These are phyloP conservation scores for Coreoperca whiteheadi DNA, from an alignment of 2,113 vertebrate genomes.

Conservation along the genomic window DNA sequence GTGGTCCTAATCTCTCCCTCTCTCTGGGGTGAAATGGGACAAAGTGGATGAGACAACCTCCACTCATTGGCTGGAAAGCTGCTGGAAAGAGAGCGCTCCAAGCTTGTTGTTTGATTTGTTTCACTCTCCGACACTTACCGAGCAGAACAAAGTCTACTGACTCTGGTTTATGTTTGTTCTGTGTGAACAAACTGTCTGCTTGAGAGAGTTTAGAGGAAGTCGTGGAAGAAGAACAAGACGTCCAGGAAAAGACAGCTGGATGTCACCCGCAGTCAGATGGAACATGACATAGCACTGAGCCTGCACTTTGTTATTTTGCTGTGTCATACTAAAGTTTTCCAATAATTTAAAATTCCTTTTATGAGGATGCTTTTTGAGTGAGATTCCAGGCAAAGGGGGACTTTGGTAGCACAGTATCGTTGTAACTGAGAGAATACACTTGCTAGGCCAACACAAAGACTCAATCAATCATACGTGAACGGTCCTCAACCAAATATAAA, in stretches of 20 bases:
- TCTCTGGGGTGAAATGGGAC: slow-evolving; percentile 55
- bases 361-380: neutral
- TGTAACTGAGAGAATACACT: neutral
- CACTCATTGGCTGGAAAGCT: slow-evolving; percentile 36
- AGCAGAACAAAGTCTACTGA: slow-evolving; percentile 14
- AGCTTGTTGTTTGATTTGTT: slow-evolving; percentile 11
- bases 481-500: neutral
- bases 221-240: neutral
- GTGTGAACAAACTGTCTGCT: slow-evolving; percentile 24
- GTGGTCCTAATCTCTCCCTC: slow-evolving; percentile 72
- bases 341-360: neutral
- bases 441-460: neutral
- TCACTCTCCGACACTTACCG: slow-evolving; percentile 11
- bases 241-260: slow-evolving; percentile 1
- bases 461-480: neutral
- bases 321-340: neutral
- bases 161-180: slow-evolving; percentile 26
- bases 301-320: slow-evolving; percentile 14
- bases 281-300: neutral
- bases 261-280: slow-evolving; percentile 15
- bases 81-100: slow-evolving; percentile 11
- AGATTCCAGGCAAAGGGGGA: neutral
- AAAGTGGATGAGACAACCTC: slow-evolving; percentile 52
- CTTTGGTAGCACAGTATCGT: neutral
- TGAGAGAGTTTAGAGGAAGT: slow-evolving; percentile 20